Evolutionary conservation across 2,113 vertebrate genomes (phyloP), one percentile per base, ranked within the genome.

Genomic region (Sisor rabdophorus): DNA sequence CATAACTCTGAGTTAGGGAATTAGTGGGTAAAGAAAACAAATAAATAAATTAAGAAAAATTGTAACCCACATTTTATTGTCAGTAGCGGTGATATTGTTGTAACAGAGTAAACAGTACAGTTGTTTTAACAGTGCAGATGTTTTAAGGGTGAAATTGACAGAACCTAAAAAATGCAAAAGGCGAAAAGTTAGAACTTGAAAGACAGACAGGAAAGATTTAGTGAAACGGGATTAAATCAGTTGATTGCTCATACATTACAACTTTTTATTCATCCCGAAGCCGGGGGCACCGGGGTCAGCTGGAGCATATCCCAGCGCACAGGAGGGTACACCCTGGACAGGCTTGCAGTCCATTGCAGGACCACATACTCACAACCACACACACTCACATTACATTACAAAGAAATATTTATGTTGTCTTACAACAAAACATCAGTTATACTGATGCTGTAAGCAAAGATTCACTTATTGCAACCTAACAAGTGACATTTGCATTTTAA

Each of bases 51-150:
- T n/a, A n/a, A n/a, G n/a, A n/a, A n/a, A n/a, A n/a, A n/a, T n/a
- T n/a, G n/a, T n/a, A n/a, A n/a, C n/a, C n/a, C n/a, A n/a, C n/a
- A n/a, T n/a, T n/a, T n/a, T n/a, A n/a, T n/a, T n/a, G n/a, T n/a
- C n/a, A n/a, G 80, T 68, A 79, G 30, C 30, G 20, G 26, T 24
- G 44, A 63, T 67, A 26, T 28, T 59, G 59, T n/a, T 72, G 69
- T 36, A n/a, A 5, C 60, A 36, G 73, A 22, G 50, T 55, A 55
- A 65, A 80, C 76, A 63, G 75, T 64, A 52, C 19, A 47, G 64
- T 36, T 69, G 59, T 26, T 70, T 69, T 59, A 74, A 53, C 67
- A 59, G 56, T 69, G 79, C 74, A 80, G 79, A 81, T 82, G 79
- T 76, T 82, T 47, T 44, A 69, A 11, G 60, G 73, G 75, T 53